Conservation (phyloP, 2,113 vertebrate genomes). For the Dicerorhinus sumatrensis region DNA sequence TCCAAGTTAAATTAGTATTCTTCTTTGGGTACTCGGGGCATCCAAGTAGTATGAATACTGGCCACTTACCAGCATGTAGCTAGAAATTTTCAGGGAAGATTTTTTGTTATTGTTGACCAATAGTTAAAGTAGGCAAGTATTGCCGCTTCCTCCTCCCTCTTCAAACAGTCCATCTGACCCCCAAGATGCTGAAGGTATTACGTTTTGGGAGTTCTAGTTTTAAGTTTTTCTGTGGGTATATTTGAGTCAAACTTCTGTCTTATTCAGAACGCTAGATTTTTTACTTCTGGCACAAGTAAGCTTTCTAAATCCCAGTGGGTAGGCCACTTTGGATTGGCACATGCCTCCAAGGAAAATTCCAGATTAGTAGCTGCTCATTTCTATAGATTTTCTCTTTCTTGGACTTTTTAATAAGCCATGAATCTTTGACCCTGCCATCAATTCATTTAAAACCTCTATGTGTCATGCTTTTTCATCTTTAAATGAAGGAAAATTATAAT, state of each 20-base stretch:
- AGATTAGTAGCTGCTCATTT: background rate
- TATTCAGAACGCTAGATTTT: background rate
- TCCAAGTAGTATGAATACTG: background rate
- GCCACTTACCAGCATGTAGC: background rate
- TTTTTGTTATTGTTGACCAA: background rate
- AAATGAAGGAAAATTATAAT: background rate
- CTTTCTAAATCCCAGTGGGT: background rate
- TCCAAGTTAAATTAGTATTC: background rate
- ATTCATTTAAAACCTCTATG: background rate
- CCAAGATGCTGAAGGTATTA: background rate
- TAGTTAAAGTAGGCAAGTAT: background rate
- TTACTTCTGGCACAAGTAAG: background rate
- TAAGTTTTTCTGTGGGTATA: background rate
- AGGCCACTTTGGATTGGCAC: background rate
- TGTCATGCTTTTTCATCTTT: background rate
- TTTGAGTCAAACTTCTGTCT: constrained; percentile 1
- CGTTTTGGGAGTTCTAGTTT: background rate
- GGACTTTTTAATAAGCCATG: background rate
- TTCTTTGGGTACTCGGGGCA: background rate
- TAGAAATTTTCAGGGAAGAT: background rate
- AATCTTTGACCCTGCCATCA: background rate
- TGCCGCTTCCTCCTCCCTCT: background rate
- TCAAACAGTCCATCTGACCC: background rate
- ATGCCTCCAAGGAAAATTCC: background rate
- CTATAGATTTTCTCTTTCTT: background rate